Conservation (phyloP, 2,888 invertebrate genomes). For the Germaria angustata region DNA sequence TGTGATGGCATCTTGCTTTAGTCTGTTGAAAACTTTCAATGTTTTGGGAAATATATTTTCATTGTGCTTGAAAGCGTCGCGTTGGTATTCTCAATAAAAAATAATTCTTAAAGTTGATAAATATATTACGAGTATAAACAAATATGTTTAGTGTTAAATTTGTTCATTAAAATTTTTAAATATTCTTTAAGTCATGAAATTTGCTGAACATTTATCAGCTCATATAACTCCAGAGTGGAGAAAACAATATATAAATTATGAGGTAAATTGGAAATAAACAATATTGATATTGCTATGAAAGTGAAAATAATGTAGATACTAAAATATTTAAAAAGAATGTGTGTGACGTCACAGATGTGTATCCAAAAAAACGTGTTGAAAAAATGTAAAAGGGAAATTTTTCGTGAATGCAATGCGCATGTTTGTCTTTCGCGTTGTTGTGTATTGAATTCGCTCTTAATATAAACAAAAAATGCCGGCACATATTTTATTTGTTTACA, state of each 20-base stretch:
- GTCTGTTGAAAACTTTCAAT: slow-evolving; percentile 53
- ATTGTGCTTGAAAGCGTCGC: slow-evolving; percentile 21
- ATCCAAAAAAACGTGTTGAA: slow-evolving; percentile 36
- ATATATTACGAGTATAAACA: slow-evolving; percentile 47
- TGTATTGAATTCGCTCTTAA: not conserved
- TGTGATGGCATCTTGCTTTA: slow-evolving; percentile 22
- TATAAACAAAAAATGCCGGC: slow-evolving; percentile 28
- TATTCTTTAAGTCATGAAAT: slow-evolving; percentile 85
- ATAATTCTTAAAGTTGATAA: not conserved
- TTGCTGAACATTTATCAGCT: slow-evolving; percentile 91
- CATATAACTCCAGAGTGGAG: slow-evolving; percentile 97
- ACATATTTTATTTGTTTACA: slow-evolving; percentile 55
- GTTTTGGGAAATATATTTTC: slow-evolving; percentile 63
- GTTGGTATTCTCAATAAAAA: slow-evolving; percentile 41
- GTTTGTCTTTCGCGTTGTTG: slow-evolving; percentile 19
- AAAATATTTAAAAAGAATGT: slow-evolving; percentile 29
- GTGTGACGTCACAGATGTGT: slow-evolving; percentile 54
- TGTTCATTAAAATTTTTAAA: not conserved
- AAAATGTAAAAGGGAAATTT: slow-evolving; percentile 49
- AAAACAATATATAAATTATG: slow-evolving; percentile 90
- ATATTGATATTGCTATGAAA: slow-evolving; percentile 64
- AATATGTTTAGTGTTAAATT: slow-evolving; percentile 35
- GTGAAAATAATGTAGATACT: slow-evolving; percentile 64
- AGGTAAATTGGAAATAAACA: slow-evolving; percentile 80
- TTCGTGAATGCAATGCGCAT: slow-evolving; percentile 33